Evolutionary conservation across 2,888 invertebrate species (phyloP).

Genomic region (Phragmatobia fuliginosa): DNA sequence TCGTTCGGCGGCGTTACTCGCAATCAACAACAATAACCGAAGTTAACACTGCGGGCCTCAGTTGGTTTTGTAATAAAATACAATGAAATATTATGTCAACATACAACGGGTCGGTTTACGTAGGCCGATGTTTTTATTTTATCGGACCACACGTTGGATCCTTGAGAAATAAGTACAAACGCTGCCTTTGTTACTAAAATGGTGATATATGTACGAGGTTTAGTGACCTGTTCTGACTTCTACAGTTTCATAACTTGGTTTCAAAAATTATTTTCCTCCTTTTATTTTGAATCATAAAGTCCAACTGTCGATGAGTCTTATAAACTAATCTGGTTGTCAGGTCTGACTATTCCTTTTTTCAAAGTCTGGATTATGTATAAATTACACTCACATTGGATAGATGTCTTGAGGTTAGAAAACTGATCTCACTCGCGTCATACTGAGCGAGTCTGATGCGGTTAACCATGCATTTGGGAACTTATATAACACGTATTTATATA

Average conservation of each 20-base stretch:
- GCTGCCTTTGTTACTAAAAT: constrained; percentile 40
- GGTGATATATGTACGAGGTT: constrained; percentile 13
- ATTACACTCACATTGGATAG: not conserved
- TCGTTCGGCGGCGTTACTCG: too few species aligned
- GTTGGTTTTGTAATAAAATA: constrained; percentile 44
- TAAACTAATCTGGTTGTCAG: not conserved
- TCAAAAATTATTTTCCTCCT: constrained; percentile 3
- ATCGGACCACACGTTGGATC: constrained; percentile 47
- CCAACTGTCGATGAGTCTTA: not conserved
- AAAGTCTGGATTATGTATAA: not conserved
- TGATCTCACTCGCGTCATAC: not conserved
- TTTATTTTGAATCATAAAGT: not conserved
- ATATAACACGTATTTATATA: not conserved
- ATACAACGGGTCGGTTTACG: constrained; percentile 27
- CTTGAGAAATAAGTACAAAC: constrained; percentile 43
- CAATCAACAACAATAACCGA: too few species aligned
- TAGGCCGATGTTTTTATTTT: constrained; percentile 47
- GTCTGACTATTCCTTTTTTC: not conserved
- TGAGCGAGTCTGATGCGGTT: not conserved
- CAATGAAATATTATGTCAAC: constrained; percentile 46
- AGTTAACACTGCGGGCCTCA: too few species aligned
- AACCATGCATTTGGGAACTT: not conserved
- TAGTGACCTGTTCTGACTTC: constrained; percentile 4
- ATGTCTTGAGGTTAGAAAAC: not conserved
- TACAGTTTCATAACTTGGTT: constrained; percentile 11